These are phyloP conservation scores for Plemyria rubiginata DNA, from an alignment of 2,888 invertebrate genomes.

Conservation along the genomic window DNA sequence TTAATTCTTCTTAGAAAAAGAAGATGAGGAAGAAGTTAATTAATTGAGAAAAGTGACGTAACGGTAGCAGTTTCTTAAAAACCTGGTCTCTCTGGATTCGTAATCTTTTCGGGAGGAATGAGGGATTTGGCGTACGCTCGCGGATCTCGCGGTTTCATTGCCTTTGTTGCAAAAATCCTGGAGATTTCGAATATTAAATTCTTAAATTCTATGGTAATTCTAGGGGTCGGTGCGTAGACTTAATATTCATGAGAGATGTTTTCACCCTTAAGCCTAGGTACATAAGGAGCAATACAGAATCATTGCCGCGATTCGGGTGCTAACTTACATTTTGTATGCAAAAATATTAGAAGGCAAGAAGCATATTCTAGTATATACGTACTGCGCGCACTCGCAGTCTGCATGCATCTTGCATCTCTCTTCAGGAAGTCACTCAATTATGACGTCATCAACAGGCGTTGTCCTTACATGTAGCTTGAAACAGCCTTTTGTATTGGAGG, in stretches of 20 bases:
- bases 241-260: constrained; percentile 5
- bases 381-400: too few species aligned
- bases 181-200: constrained; percentile 29
- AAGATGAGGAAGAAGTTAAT: too few species aligned
- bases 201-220: constrained; percentile 21
- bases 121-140: constrained; percentile 25
- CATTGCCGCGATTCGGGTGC: not conserved
- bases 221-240: not conserved
- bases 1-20: too few species aligned
- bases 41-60: not conserved
- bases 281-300: not conserved
- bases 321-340: not conserved
- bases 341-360: not conserved
- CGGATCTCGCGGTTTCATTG: constrained; percentile 27
- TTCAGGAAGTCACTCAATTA: too few species aligned
- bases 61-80: not conserved
- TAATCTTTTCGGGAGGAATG: constrained; percentile 28
- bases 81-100: constrained; percentile 10
- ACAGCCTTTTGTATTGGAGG: too few species aligned
- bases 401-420: too few species aligned
- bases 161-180: constrained; percentile 29
- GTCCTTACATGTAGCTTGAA: too few species aligned
- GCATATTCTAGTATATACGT: too few species aligned
- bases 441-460: too few species aligned
- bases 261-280: constrained; percentile 1